A percentile compares a stretch with the other conserved stretches of the same genome.
Conservation (phyloP, 92 coral and sea anemone species). For the Metridium senile region DNA sequence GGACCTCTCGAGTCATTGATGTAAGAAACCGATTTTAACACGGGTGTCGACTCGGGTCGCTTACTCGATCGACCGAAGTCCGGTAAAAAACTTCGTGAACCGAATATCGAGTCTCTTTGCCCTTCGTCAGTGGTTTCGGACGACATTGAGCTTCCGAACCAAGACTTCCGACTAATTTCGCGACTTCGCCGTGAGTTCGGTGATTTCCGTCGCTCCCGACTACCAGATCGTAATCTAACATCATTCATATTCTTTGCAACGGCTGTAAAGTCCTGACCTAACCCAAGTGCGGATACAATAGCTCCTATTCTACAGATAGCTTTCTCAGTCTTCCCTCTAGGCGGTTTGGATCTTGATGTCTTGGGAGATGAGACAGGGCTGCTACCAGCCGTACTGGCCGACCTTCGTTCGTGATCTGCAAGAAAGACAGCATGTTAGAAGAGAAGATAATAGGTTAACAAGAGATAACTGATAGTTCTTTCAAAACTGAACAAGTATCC, state of each 20-base stretch:
- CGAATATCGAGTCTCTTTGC: slow-evolving; percentile 26
- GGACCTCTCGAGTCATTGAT: slow-evolving; percentile 34
- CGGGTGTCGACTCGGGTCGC: slow-evolving; percentile 87
- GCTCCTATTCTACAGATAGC: slow-evolving; percentile 63
- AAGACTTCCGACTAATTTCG: slow-evolving; percentile 73
- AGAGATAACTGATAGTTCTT: too few species aligned
- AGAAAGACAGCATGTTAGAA: neutral
- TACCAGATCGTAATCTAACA: slow-evolving; percentile 47
- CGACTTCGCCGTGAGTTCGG: slow-evolving; percentile 77
- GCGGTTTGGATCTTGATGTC: slow-evolving; percentile 23
- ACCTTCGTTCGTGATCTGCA: slow-evolving; percentile 31
- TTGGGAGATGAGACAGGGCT: slow-evolving; percentile 63
- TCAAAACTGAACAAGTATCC: too few species aligned
- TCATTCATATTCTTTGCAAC: slow-evolving; percentile 61
- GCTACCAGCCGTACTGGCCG: slow-evolving; percentile 61
- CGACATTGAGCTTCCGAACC: slow-evolving; percentile 70
- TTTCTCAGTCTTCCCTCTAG: slow-evolving; percentile 54
- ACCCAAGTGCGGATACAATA: slow-evolving; percentile 46
- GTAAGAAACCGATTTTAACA: slow-evolving; percentile 77
- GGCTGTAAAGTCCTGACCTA: slow-evolving; percentile 50
- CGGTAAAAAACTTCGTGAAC: slow-evolving; percentile 30
- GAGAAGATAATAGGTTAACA: too few species aligned
- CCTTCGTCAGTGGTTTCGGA: slow-evolving; percentile 49
- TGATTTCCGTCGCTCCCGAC: slow-evolving; percentile 58
- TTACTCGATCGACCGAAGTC: slow-evolving; percentile 49